Evolutionary conservation across 2,797 vertebrate species (phyloP), one percentile per base, ranked within the genome.

Genomic region (Anas bahamensis): DNA sequence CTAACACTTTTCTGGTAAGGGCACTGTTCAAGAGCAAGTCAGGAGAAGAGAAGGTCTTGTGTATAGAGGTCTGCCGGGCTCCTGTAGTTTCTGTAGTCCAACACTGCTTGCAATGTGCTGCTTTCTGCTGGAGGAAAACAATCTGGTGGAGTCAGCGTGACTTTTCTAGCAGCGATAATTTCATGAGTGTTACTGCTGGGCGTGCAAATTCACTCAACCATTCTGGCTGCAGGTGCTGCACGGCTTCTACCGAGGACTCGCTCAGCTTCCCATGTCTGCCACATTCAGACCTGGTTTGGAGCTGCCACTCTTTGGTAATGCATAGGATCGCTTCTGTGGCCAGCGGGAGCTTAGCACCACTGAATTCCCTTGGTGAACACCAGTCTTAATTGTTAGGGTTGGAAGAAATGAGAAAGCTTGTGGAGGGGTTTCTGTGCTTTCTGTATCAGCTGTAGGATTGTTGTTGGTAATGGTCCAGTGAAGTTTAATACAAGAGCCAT

Each of bases 161-260:
- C 16, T 80, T 85, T 77, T 59, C 78, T 68, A 33, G 6, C 0
- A 1, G 16, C 64, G 23, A 19, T 46, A 2, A 50, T 74, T 82
- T 41, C 31, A 31, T 6, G 44, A 35, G 31, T 53, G 57, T 88
- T 52, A 15, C 13, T 65, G 26, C 68, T 61, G 57, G 56, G 21
- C 3, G 4, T 79, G 53, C 57, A 82, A 64, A 77, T 35, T 56
- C 71, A 82, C 48, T 0, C 0, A 4, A 37, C 69, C 37, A 0
- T 74, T 46, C 55, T 76, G 71, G 60, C 86, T 69, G 61, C 55
- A 57, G 44, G 41, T 77, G 56, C 48, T 88, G 23, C 84, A 10
- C 0, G 0, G 57, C 61, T 64, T 72, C 46, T 31, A 19, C 55
- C 0, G 1, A 39, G 6, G 10, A 6, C 11, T 46, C 28, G 28